phyloP scores from a whole-genome alignment of 2,113 vertebrate genomes.

The Leiothrix lutea region DNA sequence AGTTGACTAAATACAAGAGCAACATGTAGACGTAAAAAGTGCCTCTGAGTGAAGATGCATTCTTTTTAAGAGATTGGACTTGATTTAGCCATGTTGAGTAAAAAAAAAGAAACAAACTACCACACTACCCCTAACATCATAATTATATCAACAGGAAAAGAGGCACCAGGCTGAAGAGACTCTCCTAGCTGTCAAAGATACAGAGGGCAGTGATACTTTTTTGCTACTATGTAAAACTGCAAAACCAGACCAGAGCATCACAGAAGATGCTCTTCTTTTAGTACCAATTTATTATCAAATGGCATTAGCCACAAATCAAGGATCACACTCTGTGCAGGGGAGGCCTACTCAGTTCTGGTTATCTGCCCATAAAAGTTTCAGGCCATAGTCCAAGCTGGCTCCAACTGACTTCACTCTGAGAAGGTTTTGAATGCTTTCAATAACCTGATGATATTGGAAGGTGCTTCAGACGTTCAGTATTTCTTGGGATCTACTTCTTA shows the following conservation, averaged over 20 bases:
- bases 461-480: background rate
- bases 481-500: background rate
- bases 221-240: background rate
- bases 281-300: background rate
- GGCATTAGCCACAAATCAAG: background rate
- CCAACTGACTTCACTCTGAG: background rate
- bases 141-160: background rate
- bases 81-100: background rate
- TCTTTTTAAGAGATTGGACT: background rate
- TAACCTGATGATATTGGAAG: background rate
- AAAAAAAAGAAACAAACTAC: background rate
- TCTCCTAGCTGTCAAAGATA: too few relatives aligned
- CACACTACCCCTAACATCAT: background rate
- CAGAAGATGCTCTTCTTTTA: background rate
- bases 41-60: background rate
- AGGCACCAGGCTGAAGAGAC: background rate
- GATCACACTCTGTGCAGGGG: fast-evolving
- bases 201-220: background rate
- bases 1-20: background rate
- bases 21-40: background rate
- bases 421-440: background rate
- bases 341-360: background rate
- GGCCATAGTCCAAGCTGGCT: background rate
- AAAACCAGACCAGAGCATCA: background rate
- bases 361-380: background rate